Conservation (phyloP, 2,888 invertebrate species). For the Zelleria hepariella region DNA sequence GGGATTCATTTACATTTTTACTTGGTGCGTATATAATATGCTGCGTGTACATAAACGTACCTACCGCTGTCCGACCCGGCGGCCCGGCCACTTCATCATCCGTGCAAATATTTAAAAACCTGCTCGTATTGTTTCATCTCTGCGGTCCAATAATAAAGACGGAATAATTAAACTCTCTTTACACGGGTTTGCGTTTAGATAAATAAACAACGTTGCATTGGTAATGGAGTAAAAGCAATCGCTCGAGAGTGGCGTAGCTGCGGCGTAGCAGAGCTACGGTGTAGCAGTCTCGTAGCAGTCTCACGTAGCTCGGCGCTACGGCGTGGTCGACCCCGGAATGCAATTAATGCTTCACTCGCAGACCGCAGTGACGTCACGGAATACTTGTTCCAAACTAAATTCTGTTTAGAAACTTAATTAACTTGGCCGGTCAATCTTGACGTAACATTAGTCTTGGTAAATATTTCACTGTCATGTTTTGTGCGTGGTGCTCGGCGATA, state of each 20-base stretch:
- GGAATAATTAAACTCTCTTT: neutral
- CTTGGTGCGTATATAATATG: neutral
- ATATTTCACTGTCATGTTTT: neutral
- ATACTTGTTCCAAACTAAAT: neutral
- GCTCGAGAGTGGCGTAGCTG: neutral
- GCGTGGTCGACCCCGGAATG: neutral
- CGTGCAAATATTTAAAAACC: neutral
- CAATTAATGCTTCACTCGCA: neutral
- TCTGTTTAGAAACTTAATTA: neutral
- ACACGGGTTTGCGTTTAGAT: neutral
- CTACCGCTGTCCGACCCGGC: neutral
- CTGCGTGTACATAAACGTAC: neutral
- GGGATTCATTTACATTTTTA: neutral
- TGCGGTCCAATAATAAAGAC: neutral
- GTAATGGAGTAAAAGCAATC: neutral
- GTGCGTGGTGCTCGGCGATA: neutral
- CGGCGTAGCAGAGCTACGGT: neutral
- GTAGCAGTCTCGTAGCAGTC: neutral
- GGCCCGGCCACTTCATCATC: neutral
- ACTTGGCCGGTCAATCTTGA: neutral
- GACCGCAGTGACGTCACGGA: neutral
- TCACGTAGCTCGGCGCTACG: neutral
- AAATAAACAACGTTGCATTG: neutral
- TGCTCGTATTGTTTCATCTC: neutral
- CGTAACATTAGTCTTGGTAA: neutral